Percentiles rank a stretch among this genome's conserved stretches.
Evolutionary conservation across 2,888 invertebrate species (phyloP).

Genomic region (Eudiplozoon nipponicum): DNA sequence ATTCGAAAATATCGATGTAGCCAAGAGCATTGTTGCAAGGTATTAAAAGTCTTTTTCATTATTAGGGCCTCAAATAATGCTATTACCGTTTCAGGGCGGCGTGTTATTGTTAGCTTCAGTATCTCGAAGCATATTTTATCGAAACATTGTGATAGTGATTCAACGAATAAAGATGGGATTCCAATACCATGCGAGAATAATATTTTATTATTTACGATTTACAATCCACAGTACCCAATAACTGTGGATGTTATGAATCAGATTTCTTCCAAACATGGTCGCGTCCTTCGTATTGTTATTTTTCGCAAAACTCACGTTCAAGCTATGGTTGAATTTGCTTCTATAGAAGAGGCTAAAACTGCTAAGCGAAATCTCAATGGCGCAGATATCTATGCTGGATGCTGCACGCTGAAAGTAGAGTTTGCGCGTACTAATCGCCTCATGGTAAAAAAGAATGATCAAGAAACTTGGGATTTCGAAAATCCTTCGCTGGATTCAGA

Average conservation of each 20-base stretch:
- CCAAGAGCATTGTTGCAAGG: conserved; percentile 10
- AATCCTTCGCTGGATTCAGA: too few species aligned
- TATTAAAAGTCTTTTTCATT: too few species aligned
- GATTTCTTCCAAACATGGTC: conserved; percentile 68
- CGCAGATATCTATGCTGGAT: conserved; percentile 91
- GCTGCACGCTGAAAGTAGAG: conserved; percentile 92
- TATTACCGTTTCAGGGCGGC: conserved; percentile 5
- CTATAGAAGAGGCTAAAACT: conserved; percentile 57
- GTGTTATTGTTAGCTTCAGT: conserved; percentile 8
- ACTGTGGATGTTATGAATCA: conserved; percentile 94
- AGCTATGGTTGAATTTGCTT: conserved; percentile 94
- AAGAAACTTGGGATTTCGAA: conserved; percentile 71
- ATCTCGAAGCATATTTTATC: conserved; percentile 10
- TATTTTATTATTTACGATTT: conserved; percentile 72
- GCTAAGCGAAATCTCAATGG: conserved; percentile 80
- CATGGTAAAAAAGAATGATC: conserved; percentile 81
- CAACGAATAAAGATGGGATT: conserved; percentile 20
- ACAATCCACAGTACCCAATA: conserved; percentile 90
- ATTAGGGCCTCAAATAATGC: conserved; percentile 4
- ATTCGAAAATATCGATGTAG: conserved; percentile 20
- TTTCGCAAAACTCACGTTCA: conserved; percentile 49
- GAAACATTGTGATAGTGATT: too few species aligned
- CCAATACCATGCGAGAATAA: conserved; percentile 43
- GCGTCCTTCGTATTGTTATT: conserved; percentile 78
- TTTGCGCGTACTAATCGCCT: conserved; percentile 55